Percentiles rank a stretch among this genome's conserved stretches.
These are phyloP conservation scores for Drosophila arawakana DNA, from an alignment of 1,140 invertebrate species.

Conservation along the genomic window DNA sequence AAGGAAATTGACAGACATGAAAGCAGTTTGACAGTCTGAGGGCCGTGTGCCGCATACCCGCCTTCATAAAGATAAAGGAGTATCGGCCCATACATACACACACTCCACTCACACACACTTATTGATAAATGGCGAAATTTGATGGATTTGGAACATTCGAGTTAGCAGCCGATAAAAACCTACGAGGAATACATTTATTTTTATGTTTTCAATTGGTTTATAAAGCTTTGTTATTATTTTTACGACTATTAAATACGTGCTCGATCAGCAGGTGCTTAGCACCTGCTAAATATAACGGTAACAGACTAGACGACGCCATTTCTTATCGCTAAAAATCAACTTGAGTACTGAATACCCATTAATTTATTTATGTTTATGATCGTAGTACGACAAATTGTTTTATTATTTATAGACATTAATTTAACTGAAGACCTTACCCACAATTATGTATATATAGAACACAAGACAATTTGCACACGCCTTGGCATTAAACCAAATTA, in stretches of 20 bases:
- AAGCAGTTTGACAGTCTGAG: background rate
- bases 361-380: constrained; percentile 22
- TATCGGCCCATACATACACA: background rate
- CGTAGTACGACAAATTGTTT: constrained; percentile 5
- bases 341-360: constrained; percentile 14
- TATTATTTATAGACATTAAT: constrained; percentile 28
- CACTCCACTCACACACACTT: no score
- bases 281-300: constrained; percentile 12
- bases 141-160: constrained; percentile 33
- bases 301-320: constrained; percentile 35
- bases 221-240: constrained; percentile 10
- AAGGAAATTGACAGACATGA: constrained; percentile 8
- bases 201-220: constrained; percentile 16
- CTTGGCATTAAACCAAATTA: background rate
- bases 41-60: constrained; percentile 12
- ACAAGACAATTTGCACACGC: constrained; percentile 34
- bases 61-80: constrained; percentile 20
- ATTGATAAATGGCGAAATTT: constrained; percentile 19
- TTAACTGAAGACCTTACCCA: background rate
- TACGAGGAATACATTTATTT: background rate
- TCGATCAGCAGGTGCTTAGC: constrained; percentile 25
- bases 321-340: constrained; percentile 27
- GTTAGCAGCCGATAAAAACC: background rate
- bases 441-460: constrained; percentile 23
- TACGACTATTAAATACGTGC: background rate